phyloP scores from a whole-genome alignment of 92 coral and sea anemone genomes.

The Phenganax subtilis region DNA sequence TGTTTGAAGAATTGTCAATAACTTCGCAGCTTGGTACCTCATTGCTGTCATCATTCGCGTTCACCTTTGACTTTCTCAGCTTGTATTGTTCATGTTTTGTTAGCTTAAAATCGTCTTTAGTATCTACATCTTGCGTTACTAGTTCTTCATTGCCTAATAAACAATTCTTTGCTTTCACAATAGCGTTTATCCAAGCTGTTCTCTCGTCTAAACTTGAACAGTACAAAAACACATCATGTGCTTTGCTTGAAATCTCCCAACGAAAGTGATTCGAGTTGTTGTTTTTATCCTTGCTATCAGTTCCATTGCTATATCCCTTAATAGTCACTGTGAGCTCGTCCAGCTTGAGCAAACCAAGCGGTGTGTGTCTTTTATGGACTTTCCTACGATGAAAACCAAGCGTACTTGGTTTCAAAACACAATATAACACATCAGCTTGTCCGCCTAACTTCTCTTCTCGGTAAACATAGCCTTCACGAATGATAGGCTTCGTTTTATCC shows the following conservation, averaged over 20 bases:
- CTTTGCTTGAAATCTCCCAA: not conserved
- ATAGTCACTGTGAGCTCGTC: conserved; percentile 2
- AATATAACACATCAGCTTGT: conserved; percentile 10
- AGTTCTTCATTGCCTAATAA: not conserved
- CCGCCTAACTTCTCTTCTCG: not conserved
- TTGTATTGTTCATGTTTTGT: conserved; percentile 12
- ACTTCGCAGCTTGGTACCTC: not conserved
- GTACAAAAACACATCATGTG: not conserved
- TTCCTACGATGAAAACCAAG: conserved; percentile 23
- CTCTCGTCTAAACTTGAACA: conserved; percentile 18
- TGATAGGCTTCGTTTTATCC: conserved; percentile 12
- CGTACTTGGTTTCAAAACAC: conserved; percentile 28
- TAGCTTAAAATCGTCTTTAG: not conserved
- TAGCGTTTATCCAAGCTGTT: conserved; percentile 10
- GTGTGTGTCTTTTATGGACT: conserved; percentile 28
- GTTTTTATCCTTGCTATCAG: not conserved
- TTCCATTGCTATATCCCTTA: not conserved
- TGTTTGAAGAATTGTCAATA: conserved; percentile 12
- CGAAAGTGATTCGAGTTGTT: not conserved
- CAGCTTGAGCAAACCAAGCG: conserved; percentile 18
- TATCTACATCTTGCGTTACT: not conserved
- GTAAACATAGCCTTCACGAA: conserved; percentile 22
- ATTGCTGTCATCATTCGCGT: not conserved
- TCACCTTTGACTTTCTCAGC: not conserved
- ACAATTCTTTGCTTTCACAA: not conserved